These are phyloP conservation scores for Solenodon paradoxus DNA, from an alignment of 2,113 vertebrate species.

Conservation along the genomic window DNA sequence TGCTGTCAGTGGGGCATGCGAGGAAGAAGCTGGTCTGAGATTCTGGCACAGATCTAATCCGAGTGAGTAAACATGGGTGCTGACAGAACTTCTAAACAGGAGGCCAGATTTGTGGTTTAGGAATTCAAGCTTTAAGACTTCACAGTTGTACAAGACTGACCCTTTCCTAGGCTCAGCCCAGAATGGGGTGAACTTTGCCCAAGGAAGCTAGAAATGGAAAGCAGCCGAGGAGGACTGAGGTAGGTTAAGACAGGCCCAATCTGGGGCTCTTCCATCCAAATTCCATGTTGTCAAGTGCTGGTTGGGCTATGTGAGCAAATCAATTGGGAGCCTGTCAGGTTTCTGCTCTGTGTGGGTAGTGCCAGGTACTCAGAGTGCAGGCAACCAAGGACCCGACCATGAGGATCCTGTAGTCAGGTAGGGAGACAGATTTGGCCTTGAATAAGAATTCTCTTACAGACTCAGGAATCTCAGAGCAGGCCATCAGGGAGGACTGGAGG, in stretches of 20 bases:
- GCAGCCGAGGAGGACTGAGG: not conserved
- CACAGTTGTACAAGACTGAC: not conserved
- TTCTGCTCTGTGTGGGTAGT: not conserved
- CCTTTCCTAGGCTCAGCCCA: not conserved
- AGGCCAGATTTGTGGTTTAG: not conserved
- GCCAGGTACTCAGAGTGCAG: not conserved
- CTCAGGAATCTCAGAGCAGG: not conserved
- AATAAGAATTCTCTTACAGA: not conserved
- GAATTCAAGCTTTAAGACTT: not conserved
- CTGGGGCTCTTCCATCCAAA: not conserved
- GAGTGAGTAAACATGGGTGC: not conserved
- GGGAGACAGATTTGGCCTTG: not conserved
- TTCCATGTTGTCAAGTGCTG: not conserved
- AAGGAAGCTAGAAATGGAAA: not conserved
- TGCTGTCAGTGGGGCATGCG: not conserved
- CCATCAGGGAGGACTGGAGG: not conserved
- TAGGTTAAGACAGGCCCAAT: not conserved
- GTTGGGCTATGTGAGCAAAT: no score
- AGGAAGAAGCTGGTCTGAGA: not conserved
- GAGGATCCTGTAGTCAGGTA: not conserved
- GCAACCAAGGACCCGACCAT: no score
- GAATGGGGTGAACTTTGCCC: not conserved
- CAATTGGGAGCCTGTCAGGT: rapidly evolving
- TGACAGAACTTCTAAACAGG: not conserved
- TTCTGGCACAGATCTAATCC: not conserved